phyloP scores from a whole-genome alignment of 2,113 vertebrate species.

The Crotalus tigris region DNA sequence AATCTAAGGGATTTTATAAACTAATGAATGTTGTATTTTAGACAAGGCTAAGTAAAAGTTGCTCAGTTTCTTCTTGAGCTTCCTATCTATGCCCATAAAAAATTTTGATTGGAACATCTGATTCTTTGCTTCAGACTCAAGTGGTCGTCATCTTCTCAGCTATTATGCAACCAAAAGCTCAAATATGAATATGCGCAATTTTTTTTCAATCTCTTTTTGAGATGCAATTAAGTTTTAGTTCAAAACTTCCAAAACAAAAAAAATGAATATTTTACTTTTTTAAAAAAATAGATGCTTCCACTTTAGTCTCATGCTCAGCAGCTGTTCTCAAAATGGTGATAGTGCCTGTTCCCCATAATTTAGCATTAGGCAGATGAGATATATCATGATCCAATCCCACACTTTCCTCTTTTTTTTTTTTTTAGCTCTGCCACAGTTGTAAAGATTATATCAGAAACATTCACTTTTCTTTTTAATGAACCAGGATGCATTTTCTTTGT shows the following conservation, averaged over 20 bases:
- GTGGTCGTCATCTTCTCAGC: neutral
- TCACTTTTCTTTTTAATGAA: neutral
- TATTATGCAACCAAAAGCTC: neutral
- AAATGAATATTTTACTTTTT: neutral
- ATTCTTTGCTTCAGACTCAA: neutral
- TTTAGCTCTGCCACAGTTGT: neutral
- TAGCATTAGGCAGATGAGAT: neutral
- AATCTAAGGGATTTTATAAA: constrained; percentile 49
- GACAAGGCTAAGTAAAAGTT: constrained; percentile 29
- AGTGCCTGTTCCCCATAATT: neutral
- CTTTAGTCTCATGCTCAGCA: neutral
- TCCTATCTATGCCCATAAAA: neutral
- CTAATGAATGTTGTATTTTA: constrained; percentile 56
- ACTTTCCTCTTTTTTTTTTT: neutral
- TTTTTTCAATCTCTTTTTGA: neutral
- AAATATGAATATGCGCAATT: neutral
- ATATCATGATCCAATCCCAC: neutral
- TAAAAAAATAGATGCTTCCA: neutral
- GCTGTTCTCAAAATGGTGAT: neutral
- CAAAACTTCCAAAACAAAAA: neutral
- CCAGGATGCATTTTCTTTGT: neutral
- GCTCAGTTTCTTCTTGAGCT: constrained; percentile 16
- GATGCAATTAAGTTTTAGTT: neutral
- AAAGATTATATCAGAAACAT: neutral
- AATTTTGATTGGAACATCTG: constrained; percentile 8